Evolutionary conservation across 2,113 vertebrate species (phyloP).

Genomic region (Trichomycterus rosablanca): DNA sequence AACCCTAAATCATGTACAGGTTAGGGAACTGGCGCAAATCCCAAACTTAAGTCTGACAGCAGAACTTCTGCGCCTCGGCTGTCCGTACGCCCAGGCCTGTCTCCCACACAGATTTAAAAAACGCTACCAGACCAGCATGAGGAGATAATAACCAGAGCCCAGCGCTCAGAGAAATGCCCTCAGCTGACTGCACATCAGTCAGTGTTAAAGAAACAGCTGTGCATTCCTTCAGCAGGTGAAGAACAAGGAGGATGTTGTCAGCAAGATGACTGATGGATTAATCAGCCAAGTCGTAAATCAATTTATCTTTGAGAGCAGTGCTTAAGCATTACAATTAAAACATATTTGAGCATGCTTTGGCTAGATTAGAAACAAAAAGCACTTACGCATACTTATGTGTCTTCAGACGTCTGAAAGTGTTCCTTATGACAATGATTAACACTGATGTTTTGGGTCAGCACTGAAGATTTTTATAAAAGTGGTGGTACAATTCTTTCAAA

Average conservation of each 20-base stretch:
- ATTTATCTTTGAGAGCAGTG: too few relatives aligned
- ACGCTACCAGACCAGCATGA: conserved; percentile 5
- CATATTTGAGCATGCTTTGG: background rate
- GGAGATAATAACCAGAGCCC: conserved; percentile 23
- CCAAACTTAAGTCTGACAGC: background rate
- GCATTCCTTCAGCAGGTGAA: conserved; percentile 18
- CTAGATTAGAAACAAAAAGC: background rate
- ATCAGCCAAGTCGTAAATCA: background rate
- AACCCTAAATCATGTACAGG: conserved; percentile 1
- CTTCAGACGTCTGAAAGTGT: background rate
- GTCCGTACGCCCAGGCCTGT: conserved; percentile 8
- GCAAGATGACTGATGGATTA: background rate
- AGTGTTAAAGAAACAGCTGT: conserved; percentile 14
- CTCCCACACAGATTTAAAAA: background rate
- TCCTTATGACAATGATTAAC: too few relatives aligned
- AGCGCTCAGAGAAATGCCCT: conserved; percentile 13
- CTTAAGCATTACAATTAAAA: background rate
- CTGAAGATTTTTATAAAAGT: too few relatives aligned
- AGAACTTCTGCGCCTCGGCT: background rate
- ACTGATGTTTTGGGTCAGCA: too few relatives aligned
- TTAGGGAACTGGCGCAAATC: background rate
- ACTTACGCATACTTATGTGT: too few relatives aligned
- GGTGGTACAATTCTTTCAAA: too few relatives aligned
- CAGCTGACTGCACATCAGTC: conserved; percentile 18
- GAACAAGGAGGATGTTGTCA: background rate